Percentiles rank a stretch among this genome's conserved stretches.
These are phyloP conservation scores for Napeogenes inachia DNA, from an alignment of 2,888 invertebrate genomes.

Conservation along the genomic window DNA sequence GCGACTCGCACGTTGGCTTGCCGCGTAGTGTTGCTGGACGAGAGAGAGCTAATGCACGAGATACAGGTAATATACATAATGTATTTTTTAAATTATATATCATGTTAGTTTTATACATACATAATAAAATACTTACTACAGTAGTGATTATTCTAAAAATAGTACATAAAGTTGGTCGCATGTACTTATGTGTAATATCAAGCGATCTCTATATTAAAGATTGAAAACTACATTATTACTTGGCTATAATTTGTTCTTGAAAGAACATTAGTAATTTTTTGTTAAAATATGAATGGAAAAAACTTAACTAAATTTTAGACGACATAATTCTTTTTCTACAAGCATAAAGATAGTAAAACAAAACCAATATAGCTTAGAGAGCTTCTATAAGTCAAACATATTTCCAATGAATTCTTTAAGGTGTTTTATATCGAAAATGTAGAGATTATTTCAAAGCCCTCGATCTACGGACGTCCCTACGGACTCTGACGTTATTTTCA, in stretches of 20 bases:
- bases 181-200: too few species aligned
- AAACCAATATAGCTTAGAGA: conserved; percentile 4
- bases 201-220: neutral
- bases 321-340: too few species aligned
- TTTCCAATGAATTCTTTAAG: conserved; percentile 21
- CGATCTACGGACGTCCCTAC: conserved; percentile 45
- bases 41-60: conserved; percentile 92
- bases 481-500: conserved; percentile 61
- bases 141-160: too few species aligned
- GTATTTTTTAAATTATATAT: neutral
- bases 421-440: conserved; percentile 39
- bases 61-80: conserved; percentile 82
- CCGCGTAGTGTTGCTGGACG: conserved; percentile 92
- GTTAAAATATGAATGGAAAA: too few species aligned
- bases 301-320: too few species aligned
- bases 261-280: too few species aligned
- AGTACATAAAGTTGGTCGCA: too few species aligned
- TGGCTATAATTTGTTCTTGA: too few species aligned
- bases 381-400: conserved; percentile 12
- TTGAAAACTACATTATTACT: neutral
- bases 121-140: too few species aligned
- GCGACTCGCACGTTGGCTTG: conserved; percentile 82
- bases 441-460: conserved; percentile 49
- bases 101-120: neutral
- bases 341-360: too few species aligned